Base-by-base conservation (phyloP, 2,113 vertebrate genomes). In the Charadrius vociferus region DNA sequence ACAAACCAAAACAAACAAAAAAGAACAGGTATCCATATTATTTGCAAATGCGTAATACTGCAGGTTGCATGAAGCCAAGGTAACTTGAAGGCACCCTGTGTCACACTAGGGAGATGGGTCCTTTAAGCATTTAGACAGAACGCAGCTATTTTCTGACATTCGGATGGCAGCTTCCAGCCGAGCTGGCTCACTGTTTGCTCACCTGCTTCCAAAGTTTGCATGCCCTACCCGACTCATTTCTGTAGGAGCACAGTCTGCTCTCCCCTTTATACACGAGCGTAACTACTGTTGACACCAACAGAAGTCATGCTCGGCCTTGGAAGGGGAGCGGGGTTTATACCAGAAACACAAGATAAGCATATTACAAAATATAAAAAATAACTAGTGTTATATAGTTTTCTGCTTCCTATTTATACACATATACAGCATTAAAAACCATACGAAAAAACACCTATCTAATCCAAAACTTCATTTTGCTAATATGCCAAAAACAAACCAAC, bases 281-380 rank as follows among this genome's bases (percentile, higher is more conserved):
- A 74, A 91, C 88, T 66, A 80, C 96, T 55, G 2, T 2, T 52
- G 81, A 78, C 27, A 66, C 26, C 65, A 65, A 84, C 9, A 23
- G 73, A 92, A 97, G 95, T 30, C n/a, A 37, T 6, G 39, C 53
- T 84, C 41, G 91, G 80, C 95, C 93, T 94, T 39, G 23, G 86
- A 13, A 92, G 78, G 68, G 79, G 81, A 74, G 65, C 4, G 81
- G 81, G 78, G 84, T 72, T 91, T 68, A 95, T 67, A 95, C 78
- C 95, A 96, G 95, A 90, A 98, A 98, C 98, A 95, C 95, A 94
- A 90, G 22, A 58, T 70, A 94, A 95, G 97, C 91, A 58, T 97
- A 97, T 96, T 98, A 98, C 88, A 98, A 98, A 98, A 94, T 97
- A 96, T 97, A 98, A 98, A 98, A 98, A 98, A 97, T 97, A 98